Evolutionary conservation across 2,888 invertebrate species (phyloP).

Genomic region (Micoletzkya japonica): DNA sequence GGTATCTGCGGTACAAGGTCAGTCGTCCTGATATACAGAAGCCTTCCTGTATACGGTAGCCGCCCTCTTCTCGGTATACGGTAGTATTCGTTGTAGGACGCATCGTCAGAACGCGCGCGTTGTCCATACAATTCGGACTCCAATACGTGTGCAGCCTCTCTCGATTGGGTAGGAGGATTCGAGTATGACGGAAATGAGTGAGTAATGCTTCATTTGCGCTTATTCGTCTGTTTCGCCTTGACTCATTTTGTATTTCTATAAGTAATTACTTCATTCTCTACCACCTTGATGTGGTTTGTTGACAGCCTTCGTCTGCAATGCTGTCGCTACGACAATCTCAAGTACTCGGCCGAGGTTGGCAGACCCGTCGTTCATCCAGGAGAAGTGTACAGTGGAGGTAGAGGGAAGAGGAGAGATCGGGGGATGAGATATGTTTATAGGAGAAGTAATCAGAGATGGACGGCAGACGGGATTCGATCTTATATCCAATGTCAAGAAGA

Average conservation of each 20-base stretch:
- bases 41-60: background rate
- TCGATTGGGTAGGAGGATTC: conserved; percentile 68
- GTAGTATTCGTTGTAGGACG: conserved; percentile 21
- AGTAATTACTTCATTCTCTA: background rate
- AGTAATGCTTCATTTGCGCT: background rate
- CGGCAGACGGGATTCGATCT: conserved; percentile 59
- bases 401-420: background rate
- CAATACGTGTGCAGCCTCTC: conserved; percentile 42
- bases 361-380: conserved; percentile 54
- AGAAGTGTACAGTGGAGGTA: conserved; percentile 56
- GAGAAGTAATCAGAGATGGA: conserved; percentile 56
- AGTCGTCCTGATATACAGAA: background rate
- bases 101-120: conserved; percentile 38
- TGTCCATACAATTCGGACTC: conserved; percentile 47
- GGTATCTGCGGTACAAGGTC: conserved; percentile 18
- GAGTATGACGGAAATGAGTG: conserved; percentile 75
- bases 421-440: conserved; percentile 20
- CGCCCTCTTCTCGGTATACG: background rate
- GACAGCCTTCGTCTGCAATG: conserved; percentile 52
- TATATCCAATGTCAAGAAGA: conserved; percentile 50
- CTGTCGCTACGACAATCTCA: conserved; percentile 54
- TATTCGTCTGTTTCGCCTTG: background rate
- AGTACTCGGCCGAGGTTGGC: conserved; percentile 54
- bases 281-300: background rate
- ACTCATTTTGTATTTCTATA: background rate